Conservation (phyloP, 2,797 vertebrate genomes). For the Peromyscus eremicus region DNA sequence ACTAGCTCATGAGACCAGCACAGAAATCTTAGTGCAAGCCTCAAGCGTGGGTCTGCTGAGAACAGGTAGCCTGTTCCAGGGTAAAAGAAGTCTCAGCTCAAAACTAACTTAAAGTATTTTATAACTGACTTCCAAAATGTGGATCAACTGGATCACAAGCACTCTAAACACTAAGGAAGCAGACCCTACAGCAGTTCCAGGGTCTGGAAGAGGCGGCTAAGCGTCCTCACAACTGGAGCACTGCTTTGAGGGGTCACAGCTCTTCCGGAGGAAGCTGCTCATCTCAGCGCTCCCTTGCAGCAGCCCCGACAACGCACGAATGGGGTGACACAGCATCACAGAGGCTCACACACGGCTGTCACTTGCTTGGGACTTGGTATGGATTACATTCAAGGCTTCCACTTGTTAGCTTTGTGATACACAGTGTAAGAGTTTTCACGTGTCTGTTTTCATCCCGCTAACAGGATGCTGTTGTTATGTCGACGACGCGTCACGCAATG, state of each 20-base stretch:
- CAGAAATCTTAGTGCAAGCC: background rate
- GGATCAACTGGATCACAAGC: background rate
- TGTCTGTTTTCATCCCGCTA: background rate
- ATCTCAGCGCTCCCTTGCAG: background rate
- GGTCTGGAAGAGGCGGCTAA: background rate
- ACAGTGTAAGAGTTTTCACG: background rate
- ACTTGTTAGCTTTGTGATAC: background rate
- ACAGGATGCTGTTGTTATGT: background rate
- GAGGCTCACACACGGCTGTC: background rate
- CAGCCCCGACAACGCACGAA: background rate
- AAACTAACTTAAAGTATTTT: background rate
- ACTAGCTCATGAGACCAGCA: background rate
- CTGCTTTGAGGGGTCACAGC: background rate
- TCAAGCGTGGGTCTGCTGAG: background rate
- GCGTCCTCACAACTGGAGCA: background rate
- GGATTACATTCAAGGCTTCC: background rate
- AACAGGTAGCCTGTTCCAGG: background rate
- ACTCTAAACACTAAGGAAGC: background rate
- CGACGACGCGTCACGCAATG: background rate
- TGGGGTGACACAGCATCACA: fast-evolving
- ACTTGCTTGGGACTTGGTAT: background rate
- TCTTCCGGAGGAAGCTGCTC: background rate
- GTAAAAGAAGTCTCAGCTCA: background rate
- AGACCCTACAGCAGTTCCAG: background rate
- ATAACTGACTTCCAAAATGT: background rate